These are phyloP conservation scores for Drosophila aff. DNA, from an alignment of 1,140 invertebrate species.

Conservation along the genomic window DNA sequence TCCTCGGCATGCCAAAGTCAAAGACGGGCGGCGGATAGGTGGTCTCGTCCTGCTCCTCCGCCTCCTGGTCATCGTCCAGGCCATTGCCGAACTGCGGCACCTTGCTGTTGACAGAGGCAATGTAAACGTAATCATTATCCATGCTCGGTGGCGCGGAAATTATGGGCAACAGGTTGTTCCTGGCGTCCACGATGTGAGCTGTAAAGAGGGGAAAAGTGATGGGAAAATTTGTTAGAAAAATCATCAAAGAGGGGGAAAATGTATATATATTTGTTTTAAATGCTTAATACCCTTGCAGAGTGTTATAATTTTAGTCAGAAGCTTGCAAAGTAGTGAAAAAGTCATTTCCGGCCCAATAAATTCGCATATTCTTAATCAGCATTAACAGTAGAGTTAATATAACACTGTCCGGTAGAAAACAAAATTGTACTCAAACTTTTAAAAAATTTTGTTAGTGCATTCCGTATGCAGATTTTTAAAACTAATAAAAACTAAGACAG, in stretches of 20 bases:
- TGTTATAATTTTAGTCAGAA: no score
- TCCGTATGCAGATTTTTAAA: no score
- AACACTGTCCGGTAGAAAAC: no score
- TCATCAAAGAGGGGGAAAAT: neutral
- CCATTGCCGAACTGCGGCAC: slow-evolving; percentile 60
- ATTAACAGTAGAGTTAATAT: no score
- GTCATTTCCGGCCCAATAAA: no score
- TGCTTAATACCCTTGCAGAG: no score
- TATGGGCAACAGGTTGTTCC: slow-evolving; percentile 67
- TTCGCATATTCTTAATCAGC: no score
- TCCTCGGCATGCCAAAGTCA: slow-evolving; percentile 91
- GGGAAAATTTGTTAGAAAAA: slow-evolving; percentile 5
- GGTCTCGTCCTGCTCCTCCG: slow-evolving; percentile 60
- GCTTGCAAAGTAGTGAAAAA: no score
- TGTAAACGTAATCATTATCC: slow-evolving; percentile 70
- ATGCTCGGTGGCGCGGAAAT: slow-evolving; percentile 47
- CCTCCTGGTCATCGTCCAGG: slow-evolving; percentile 57
- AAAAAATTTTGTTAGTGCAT: no score
- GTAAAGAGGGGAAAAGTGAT: slow-evolving; percentile 2
- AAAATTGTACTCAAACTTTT: no score
- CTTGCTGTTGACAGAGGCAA: slow-evolving; percentile 66
- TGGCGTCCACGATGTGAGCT: slow-evolving; percentile 48
- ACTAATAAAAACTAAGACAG: no score
- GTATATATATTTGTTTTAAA: no score
- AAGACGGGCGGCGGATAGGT: slow-evolving; percentile 88